Evolutionary conservation across 1,140 invertebrate species (phyloP).

Genomic region (Gonioctena quinquepunctata): DNA sequence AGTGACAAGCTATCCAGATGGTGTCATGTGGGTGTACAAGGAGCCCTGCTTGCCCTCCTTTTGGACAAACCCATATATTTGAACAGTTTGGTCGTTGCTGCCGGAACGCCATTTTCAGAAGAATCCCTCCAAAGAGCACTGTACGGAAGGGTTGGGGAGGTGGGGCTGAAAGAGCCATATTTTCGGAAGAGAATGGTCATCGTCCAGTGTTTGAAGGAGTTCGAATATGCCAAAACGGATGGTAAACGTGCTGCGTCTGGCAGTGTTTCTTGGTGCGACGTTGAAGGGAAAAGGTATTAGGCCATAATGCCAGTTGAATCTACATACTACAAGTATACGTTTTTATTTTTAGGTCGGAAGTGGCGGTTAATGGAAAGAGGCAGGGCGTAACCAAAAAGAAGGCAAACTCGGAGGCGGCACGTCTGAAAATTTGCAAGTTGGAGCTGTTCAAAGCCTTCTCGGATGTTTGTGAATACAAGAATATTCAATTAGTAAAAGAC

Average conservation of each 20-base stretch:
- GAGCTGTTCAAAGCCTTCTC: constrained; percentile 65
- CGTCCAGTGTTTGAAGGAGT: constrained; percentile 48
- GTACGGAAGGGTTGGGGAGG: constrained; percentile 56
- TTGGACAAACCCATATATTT: constrained; percentile 73
- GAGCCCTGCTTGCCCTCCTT: constrained; percentile 74
- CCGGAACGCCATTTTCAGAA: constrained; percentile 65
- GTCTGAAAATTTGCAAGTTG: constrained; percentile 67
- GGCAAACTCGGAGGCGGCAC: constrained; percentile 57
- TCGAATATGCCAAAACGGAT: constrained; percentile 56
- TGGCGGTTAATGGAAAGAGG: constrained; percentile 77
- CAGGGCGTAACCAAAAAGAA: constrained; percentile 82
- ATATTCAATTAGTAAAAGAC: constrained; percentile 40
- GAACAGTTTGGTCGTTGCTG: constrained; percentile 72
- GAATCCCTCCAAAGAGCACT: constrained; percentile 70
- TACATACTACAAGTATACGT: too few species aligned
- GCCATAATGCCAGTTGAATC: too few species aligned
- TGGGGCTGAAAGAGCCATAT: constrained; percentile 45
- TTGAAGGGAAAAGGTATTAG: constrained; percentile 17
- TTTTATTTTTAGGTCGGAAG: constrained; percentile 68
- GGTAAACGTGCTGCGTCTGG: constrained; percentile 61
- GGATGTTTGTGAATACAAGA: constrained; percentile 49
- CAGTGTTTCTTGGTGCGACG: constrained; percentile 65
- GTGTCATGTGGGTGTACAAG: constrained; percentile 83
- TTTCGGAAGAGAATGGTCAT: constrained; percentile 50
- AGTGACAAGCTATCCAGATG: constrained; percentile 92